Evolutionary conservation across 2,113 vertebrate genomes (phyloP).

Genomic region (Ammodytes dubius): DNA sequence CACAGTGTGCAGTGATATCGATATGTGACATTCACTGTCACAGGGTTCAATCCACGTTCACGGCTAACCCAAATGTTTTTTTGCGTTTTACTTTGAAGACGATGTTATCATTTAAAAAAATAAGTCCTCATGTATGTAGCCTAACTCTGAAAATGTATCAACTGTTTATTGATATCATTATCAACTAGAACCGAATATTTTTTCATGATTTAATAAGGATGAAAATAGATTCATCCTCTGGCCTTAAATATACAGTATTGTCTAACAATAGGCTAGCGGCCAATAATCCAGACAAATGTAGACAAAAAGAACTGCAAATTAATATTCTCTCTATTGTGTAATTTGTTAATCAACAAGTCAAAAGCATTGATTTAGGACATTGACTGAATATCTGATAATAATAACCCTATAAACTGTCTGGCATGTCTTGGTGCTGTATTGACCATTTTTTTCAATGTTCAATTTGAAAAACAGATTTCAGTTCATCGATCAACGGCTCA

Average conservation of each 20-base stretch:
- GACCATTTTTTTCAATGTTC: neutral
- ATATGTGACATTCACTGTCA: neutral
- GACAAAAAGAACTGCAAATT: neutral
- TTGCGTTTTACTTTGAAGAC: neutral
- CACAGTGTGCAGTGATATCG: neutral
- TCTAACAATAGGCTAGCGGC: neutral
- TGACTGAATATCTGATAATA: neutral
- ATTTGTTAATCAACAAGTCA: neutral
- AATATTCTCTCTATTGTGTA: neutral
- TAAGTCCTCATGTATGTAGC: neutral
- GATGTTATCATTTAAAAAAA: neutral
- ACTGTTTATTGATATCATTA: neutral
- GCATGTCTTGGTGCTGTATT: neutral
- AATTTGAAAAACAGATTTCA: constrained; percentile 12
- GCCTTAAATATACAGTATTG: neutral
- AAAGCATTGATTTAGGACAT: neutral
- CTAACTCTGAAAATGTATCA: neutral
- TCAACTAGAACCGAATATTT: neutral
- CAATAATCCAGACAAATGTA: neutral
- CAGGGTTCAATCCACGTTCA: neutral
- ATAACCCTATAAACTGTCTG: neutral
- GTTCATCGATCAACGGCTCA: constrained; percentile 42
- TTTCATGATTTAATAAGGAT: neutral
- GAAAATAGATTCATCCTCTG: neutral
- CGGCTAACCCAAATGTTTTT: neutral